Base-by-base conservation (phyloP, 2,888 invertebrate genomes). In the Clitarchus hookeri region DNA sequence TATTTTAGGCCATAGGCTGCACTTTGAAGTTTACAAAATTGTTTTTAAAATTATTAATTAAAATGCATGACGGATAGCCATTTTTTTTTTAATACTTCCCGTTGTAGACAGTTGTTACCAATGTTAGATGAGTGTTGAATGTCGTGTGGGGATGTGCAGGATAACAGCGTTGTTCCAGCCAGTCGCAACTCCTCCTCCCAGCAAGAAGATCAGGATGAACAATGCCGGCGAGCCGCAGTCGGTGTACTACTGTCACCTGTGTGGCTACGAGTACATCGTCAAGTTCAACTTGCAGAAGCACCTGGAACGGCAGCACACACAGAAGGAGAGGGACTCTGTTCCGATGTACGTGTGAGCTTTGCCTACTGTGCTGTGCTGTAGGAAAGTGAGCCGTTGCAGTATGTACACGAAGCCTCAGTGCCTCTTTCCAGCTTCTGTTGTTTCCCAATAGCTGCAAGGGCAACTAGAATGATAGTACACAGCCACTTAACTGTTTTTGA, bases 231-330 rank as follows among this genome's bases (percentile, higher is more conserved):
- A 94, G 89, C 92, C 92, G 0, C 90, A 92, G 83, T 92, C 92
- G 65, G 92, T 93, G 54, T 93, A 93, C 88, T 93, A 93, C 88
- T 93, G 93, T 87, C 92, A 93, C 88, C 90, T 95, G 88, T 95
- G 95, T 91, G 95, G 95, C 25, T 94, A 93, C 86, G 95, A 95
- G 90, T 95, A 94, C 90, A 93, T 94, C 84, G 93, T 95, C 87
- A 95, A 95, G 91, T 94, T 94, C 86, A 95, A 95, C 91, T 91
- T 95, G 88, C 93, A 94, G 91, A 94, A 94, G 91, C 94, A 94
- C 89, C 91, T 93, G 88, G 90, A 90, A 85, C 92, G 93, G 88
- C 93, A 93, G 84, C 94, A 94, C 88, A 89, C 90, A 87, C 92
- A 93, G 90, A 93, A 94, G 88, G 94, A 94, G 89, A 89, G 92